Conservation (phyloP, 2,113 vertebrate species). For the Steatornis caripensis region DNA sequence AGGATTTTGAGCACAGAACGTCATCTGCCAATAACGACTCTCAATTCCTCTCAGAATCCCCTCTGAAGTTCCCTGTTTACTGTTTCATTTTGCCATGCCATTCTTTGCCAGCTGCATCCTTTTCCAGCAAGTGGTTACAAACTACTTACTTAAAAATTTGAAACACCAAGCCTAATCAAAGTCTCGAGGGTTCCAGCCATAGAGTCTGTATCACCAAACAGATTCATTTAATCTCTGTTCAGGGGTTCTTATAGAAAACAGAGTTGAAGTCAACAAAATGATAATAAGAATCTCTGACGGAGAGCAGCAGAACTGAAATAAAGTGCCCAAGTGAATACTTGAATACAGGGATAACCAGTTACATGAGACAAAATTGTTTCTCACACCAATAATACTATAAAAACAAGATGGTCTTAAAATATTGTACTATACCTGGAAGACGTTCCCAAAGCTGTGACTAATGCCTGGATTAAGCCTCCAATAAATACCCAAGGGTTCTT, state of each 20-base stretch:
- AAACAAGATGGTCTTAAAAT: neutral
- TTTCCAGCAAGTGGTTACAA: neutral
- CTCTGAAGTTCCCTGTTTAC: neutral
- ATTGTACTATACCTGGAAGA: slow-evolving; percentile 85
- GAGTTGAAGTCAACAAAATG: neutral
- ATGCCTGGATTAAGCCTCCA: slow-evolving; percentile 90
- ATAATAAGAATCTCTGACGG: neutral
- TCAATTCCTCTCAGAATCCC: neutral
- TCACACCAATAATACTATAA: neutral
- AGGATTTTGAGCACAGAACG: neutral
- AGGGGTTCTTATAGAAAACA: neutral
- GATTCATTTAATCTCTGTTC: neutral
- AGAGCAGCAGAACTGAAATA: neutral
- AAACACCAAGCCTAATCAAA: neutral
- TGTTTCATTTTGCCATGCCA: neutral
- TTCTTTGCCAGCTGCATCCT: neutral
- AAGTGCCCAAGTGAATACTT: neutral
- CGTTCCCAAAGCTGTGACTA: slow-evolving; percentile 92
- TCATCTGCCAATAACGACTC: neutral
- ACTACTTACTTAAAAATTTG: neutral
- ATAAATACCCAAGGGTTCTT: slow-evolving; percentile 96
- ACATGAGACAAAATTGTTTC: neutral
- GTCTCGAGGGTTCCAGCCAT: neutral
- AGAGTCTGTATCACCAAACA: neutral
- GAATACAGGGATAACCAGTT: neutral